These are phyloP conservation scores for Physella acuta DNA, from an alignment of 1,140 invertebrate species.

Conservation along the genomic window DNA sequence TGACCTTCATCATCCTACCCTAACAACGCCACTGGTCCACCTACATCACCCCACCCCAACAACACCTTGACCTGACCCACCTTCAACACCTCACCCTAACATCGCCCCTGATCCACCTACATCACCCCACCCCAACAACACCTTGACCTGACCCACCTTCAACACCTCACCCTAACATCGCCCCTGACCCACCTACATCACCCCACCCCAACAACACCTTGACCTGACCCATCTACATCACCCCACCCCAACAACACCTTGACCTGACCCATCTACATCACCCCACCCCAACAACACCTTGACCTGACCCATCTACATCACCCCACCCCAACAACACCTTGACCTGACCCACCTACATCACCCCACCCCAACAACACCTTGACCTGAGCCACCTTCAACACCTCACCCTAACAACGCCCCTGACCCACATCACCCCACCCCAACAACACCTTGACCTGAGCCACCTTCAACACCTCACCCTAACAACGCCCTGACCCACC, in stretches of 20 bases:
- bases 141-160: background rate
- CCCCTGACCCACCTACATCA: slow-evolving; percentile 38
- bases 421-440: slow-evolving; percentile 40
- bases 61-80: background rate
- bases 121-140: too few species aligned
- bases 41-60: background rate
- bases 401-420: slow-evolving; percentile 38
- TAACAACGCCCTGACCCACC: background rate
- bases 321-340: background rate
- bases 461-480: background rate
- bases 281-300: background rate
- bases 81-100: background rate
- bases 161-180: slow-evolving; percentile 35
- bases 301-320: background rate
- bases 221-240: background rate
- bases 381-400: slow-evolving; percentile 1
- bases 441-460: background rate
- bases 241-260: background rate
- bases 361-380: too few species aligned
- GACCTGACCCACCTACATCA: background rate
- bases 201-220: slow-evolving; percentile 12
- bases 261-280: background rate
- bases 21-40: background rate
- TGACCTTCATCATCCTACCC: background rate
- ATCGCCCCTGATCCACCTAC: background rate